Base-by-base conservation (phyloP, 2,888 invertebrate genomes). In the Lomographa bimaculata region DNA sequence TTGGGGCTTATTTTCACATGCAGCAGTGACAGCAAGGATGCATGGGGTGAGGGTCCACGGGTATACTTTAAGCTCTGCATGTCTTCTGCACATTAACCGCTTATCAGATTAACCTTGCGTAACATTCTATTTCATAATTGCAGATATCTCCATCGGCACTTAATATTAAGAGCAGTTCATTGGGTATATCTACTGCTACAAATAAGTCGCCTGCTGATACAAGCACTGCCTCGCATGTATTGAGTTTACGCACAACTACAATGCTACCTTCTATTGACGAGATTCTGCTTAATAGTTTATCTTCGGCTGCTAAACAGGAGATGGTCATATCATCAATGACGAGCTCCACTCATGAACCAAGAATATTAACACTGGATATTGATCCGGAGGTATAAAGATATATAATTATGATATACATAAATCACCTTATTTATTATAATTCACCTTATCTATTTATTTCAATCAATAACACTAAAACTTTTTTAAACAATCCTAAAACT, bases 221-320 rank as follows among this genome's bases (percentile, higher is more conserved):
- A 81, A 87, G 83, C 85, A 89, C 90, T 79, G 85, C 86, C 81
- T 89, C 86, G 82, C 89, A 89, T 84, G 89, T 89, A 78, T 81
- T 85, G 72, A 87, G 84, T 84, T 83, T 87, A 78, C 86, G 85
- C 82, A 89, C 89, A 72, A 75, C 87, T 73, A 84, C 91, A 76
- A 91, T 90, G 82, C 79, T 91, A 77, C 91, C 91, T 70, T 89
- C 90, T 73, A 75, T 91, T 80, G 89, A 90, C 71, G 91, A 91
- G 74, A 89, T 92, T 78, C 80, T 92, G 80, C 90, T 90, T 79
- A 91, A 90, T 79, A 91, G 90, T 86, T 85, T 91, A 70, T 86
- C 91, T 69, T 87, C 90, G 61, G 91, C 91, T 54, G 90, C 89
- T 79, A 91, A 90, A 83, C 90, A 92, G 79, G 87, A 91, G 61